Evolutionary conservation across 2,888 invertebrate genomes (phyloP), one percentile per base, ranked within the genome.

Genomic region (Luffia ferchaultella): DNA sequence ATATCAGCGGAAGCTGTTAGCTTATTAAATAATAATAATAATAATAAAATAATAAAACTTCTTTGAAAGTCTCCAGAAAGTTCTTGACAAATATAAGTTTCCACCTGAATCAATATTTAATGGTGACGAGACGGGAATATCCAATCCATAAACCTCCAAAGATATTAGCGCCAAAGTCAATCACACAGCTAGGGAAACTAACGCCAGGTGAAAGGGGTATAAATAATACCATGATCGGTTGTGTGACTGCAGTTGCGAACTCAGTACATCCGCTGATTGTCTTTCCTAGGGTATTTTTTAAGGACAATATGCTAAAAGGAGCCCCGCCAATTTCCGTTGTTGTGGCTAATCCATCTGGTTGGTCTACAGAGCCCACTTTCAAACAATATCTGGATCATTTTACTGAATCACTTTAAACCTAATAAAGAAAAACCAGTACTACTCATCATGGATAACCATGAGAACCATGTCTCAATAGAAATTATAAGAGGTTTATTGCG

Each of bases 301-400:
- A 57, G 53, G 59, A 58, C 20, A 56, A 58, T 16, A 57, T 59
- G 57, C 45, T 57, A 15, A 54, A 57, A 55, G 49, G 55, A 48
- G 59, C 57, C 53, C 57, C 60, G 45, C 55, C 56, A 9, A 56
- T 57, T 51, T 50, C 57, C 18, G 7, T 58, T 18, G 58, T 57
- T 20, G 54, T 30, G 20, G 57, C 58, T 7, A 54, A 59, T 52
- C 55, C 56, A 47, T 59, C 57, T 2, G 63, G 62, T n/a, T 67
- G 65, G 63, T 60, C 60, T 42, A 67, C 61, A 43, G 56, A 59
- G 48, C 19, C 40, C 16, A 48, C 57, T 20, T 60, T 61, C 48
- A 48, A 52, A 43, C 45, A 55, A 50, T 58, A 51, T 46, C 20
- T 62, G 30, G 52, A 51, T 18, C 58, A 58, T 42, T 56, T 55